Evolutionary conservation across 2,888 invertebrate species (phyloP), one percentile per base, ranked within the genome.

Genomic region (Mythimna ferrago): DNA sequence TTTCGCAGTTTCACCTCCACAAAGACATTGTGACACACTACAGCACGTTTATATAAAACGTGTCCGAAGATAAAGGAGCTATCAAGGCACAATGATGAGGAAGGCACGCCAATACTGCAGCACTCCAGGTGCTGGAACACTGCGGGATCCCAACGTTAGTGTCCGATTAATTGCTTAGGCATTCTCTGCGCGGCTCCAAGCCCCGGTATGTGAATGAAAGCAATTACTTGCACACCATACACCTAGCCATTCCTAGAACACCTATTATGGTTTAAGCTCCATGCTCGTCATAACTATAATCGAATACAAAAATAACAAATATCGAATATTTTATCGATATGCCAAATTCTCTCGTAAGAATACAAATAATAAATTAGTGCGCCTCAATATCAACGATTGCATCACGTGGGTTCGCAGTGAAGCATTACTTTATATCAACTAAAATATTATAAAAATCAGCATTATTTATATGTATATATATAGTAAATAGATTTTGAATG

Each of bases 141-240:
- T 87, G 86, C 91, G 86, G 89, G 90, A 90, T 91, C 89, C 89
- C 86, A 86, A 88, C 92, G 92, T 89, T 92, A 92, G 92, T 92
- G 91, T 92, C 90, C 89, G 90, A 93, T 94, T 95, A 95, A 95
- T 95, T 94, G 94, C 92, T 87, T 87, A 89, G 89, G 91, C 94
- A 95, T 95, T 94, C 95, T 91, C 91, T 78, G 86, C 90, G 87
- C 88, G 87, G 90, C 90, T 89, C 81, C 83, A 86, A 84, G 48
- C 53, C 26, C 84, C 85, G 94, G 94, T 92, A 94, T 93, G 95
- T 93, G 94, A 94, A 94, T 94, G 93, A 92, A 94, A 93, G 92
- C 94, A 94, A 95, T 95, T 94, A 95, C 92, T 92, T 87, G 87
- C 90, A 87, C 90, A 86, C 89, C 89, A 88, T 86, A 89, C 88